Percentiles rank a stretch among this genome's conserved stretches.
phyloP scores from a whole-genome alignment of 2,113 vertebrate species.

The Nyctibius bracteatus region DNA sequence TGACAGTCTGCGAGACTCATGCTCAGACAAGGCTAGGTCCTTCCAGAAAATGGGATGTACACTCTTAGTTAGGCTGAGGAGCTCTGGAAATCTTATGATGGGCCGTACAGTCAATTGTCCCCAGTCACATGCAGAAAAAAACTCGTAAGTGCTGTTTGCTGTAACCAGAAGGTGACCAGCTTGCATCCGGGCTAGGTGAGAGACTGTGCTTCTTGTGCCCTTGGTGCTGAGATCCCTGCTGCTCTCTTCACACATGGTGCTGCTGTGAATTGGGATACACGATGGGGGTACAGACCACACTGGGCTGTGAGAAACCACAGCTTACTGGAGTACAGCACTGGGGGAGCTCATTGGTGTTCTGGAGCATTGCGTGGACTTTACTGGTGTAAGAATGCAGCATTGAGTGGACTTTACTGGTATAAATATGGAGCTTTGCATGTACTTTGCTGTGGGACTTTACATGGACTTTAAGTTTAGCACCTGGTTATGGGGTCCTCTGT shows the following conservation, averaged over 20 bases:
- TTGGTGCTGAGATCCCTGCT: background rate
- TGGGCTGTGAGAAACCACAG: background rate
- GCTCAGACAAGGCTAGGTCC: background rate
- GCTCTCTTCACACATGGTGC: background rate
- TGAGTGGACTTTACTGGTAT: background rate
- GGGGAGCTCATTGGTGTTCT: background rate
- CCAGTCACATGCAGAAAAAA: background rate
- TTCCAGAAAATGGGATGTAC: background rate
- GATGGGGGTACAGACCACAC: background rate
- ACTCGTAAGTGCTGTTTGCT: background rate
- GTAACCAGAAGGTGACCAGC: background rate
- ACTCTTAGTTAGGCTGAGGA: background rate
- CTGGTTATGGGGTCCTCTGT: background rate
- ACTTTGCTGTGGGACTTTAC: too few relatives aligned
- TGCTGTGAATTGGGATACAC: background rate
- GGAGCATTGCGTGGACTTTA: background rate
- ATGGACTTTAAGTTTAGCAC: background rate
- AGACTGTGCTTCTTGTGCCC: background rate
- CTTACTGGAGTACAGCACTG: background rate
- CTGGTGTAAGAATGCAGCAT: background rate
- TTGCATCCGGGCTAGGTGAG: background rate
- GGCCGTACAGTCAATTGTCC: background rate
- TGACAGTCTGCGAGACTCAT: background rate
- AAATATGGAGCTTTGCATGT: background rate
- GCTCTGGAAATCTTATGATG: background rate